These are phyloP conservation scores for Scaptomyza caliginosa DNA, from an alignment of 2,888 invertebrate genomes.

Conservation along the genomic window DNA sequence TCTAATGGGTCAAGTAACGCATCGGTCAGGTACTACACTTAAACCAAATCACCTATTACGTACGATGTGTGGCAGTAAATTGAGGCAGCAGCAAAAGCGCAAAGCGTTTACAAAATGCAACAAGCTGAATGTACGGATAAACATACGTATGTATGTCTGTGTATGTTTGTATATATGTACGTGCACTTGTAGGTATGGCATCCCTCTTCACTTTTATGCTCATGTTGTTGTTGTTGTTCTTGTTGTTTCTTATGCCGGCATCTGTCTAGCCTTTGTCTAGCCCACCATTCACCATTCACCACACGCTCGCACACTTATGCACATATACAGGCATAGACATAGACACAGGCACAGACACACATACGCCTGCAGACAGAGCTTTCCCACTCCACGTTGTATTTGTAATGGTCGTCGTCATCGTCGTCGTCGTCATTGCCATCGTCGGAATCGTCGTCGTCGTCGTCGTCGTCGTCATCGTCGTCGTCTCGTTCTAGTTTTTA, in stretches of 20 bases:
- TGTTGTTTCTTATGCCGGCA: slow-evolving; percentile 19
- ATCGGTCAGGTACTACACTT: slow-evolving; percentile 27
- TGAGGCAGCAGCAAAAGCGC: not conserved
- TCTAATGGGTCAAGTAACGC: slow-evolving; percentile 44
- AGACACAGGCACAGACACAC: not conserved
- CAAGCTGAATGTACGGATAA: slow-evolving; percentile 2
- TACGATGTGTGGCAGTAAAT: too few species aligned
- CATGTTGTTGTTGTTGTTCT: slow-evolving; percentile 10
- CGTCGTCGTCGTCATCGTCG: slow-evolving; percentile 32
- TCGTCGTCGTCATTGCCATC: slow-evolving; percentile 20
- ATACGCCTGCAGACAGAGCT: slow-evolving; percentile 18
- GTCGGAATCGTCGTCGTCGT: slow-evolving; percentile 21
- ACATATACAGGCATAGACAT: not conserved
- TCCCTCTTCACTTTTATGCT: slow-evolving; percentile 2
- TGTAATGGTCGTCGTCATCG: slow-evolving; percentile 56
- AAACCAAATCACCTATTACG: not conserved
- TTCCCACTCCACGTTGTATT: slow-evolving; percentile 44
- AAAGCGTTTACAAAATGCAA: slow-evolving; percentile 7
- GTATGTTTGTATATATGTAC: not conserved
- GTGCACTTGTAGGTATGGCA: not conserved
- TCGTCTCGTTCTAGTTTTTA: slow-evolving; percentile 69
- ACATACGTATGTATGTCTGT: not conserved
- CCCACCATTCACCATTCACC: slow-evolving; percentile 27
- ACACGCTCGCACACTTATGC: slow-evolving; percentile 12
- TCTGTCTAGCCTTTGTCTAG: slow-evolving; percentile 73